Percentiles rank a stretch among this genome's conserved stretches.
phyloP scores from a whole-genome alignment of 2,113 vertebrate genomes.

The Myrmophylax atrothorax region DNA sequence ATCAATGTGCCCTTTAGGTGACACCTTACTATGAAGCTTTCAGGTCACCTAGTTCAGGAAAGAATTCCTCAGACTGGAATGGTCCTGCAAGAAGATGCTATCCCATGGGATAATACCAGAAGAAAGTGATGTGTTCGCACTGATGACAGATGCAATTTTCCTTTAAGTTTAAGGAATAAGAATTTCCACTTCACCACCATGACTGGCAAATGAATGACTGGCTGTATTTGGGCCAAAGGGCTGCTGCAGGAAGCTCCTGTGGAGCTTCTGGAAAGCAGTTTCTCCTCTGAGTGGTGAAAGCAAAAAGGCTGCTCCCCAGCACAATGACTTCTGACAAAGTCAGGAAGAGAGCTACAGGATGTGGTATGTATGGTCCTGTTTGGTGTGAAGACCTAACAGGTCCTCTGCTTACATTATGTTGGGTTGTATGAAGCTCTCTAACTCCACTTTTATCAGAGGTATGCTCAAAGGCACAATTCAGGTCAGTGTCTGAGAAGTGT shows the following conservation, averaged over 20 bases:
- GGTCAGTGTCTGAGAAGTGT: neutral
- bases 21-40: neutral
- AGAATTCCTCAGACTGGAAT: neutral
- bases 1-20: neutral
- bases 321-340: neutral
- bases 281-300: accelerated
- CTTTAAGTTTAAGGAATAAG: neutral
- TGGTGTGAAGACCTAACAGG: neutral
- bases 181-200: neutral
- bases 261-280: neutral
- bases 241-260: neutral
- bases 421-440: neutral
- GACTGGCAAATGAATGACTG: neutral
- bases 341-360: neutral
- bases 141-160: neutral
- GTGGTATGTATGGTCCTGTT: accelerated
- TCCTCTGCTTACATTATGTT: neutral
- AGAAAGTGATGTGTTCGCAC: neutral
- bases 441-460: neutral
- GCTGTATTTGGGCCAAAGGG: accelerated
- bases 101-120: neutral
- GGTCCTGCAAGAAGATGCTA: neutral
- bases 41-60: neutral
- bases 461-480: neutral
- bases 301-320: neutral